Base-by-base conservation (phyloP, 2,888 invertebrate genomes). In the Dinocampus coccinellae region DNA sequence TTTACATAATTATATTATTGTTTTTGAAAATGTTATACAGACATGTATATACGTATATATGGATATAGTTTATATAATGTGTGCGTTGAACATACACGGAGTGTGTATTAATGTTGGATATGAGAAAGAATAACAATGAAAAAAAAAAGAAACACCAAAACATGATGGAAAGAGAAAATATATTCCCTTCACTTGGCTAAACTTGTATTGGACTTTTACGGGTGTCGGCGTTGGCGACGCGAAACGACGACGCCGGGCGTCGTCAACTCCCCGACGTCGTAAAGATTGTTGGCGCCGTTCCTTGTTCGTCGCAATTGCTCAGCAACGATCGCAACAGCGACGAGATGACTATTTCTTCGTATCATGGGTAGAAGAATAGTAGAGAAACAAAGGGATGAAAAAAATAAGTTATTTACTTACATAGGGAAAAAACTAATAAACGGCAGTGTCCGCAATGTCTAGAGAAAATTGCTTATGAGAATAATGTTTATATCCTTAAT, bases 231-330 rank as follows among this genome's bases (percentile, higher is more conserved):
- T 67, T 63, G 72, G 55, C 61, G 65, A 75, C 67, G 72, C 55
- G 67, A 69, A 73, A 71, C 69, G 71, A 73, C 76, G 71, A 72
- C 70, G 73, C 72, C 73, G 55, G 71, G 72, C 75, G 71, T 69
- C 65, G 69, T 72, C 71, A 72, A 70, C 76, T 69, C 72, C 73
- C 70, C 74, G 74, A 77, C 79, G 80, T 83, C 85, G 82, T 84
- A 85, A 86, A 85, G 81, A 82, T 82, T 77, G 75, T 81, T 82
- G 84, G 85, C 84, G 84, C 84, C 85, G 69, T 63, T 62, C 66
- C 62, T 34, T 29, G 57, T 58, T 58, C 69, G 34, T 57, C 53
- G 57, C 66, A 66, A 66, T 66, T 57, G 57, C 47, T 7, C 47
- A 16, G 16, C 47, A 47, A 47, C 16, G 47, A n/a, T 16, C 47